Conservation (phyloP, 2,888 invertebrate genomes). For the Pollenia amentaria region DNA sequence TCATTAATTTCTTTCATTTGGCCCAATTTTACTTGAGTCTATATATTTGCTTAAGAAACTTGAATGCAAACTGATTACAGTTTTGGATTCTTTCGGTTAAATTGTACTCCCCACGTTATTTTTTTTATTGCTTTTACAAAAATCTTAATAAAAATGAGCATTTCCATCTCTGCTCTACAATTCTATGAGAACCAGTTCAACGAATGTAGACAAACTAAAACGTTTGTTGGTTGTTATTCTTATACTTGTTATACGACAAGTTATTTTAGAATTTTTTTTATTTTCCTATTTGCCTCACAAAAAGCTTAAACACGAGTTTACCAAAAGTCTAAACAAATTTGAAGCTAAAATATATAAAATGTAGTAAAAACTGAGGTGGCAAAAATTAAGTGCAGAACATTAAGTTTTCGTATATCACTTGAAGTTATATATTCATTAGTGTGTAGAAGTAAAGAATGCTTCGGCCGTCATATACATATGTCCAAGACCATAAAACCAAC, state of each 20-base stretch:
- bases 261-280: slow-evolving; percentile 2
- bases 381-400: neutral
- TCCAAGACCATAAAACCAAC: too few relatives aligned
- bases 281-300: slow-evolving; percentile 35
- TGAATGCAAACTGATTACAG: too few relatives aligned
- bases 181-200: neutral
- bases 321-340: slow-evolving; percentile 59
- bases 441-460: too few relatives aligned
- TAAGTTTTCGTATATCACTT: too few relatives aligned
- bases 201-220: slow-evolving; percentile 15
- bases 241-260: slow-evolving; percentile 1
- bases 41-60: too few relatives aligned
- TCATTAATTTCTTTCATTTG: too few relatives aligned
- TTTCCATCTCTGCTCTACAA: slow-evolving; percentile 1
- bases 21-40: too few relatives aligned
- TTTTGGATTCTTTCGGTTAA: too few relatives aligned
- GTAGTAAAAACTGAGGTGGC: slow-evolving; percentile 16
- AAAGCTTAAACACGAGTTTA: slow-evolving; percentile 60
- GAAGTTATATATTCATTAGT: too few relatives aligned
- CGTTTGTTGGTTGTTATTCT: slow-evolving; percentile 39
- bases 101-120: too few relatives aligned
- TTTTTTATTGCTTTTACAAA: neutral
- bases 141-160: neutral
- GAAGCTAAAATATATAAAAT: slow-evolving; percentile 27
- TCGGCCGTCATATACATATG: too few relatives aligned